Evolutionary conservation across 2,888 invertebrate species (phyloP).

Genomic region (Amphipyra berbera): DNA sequence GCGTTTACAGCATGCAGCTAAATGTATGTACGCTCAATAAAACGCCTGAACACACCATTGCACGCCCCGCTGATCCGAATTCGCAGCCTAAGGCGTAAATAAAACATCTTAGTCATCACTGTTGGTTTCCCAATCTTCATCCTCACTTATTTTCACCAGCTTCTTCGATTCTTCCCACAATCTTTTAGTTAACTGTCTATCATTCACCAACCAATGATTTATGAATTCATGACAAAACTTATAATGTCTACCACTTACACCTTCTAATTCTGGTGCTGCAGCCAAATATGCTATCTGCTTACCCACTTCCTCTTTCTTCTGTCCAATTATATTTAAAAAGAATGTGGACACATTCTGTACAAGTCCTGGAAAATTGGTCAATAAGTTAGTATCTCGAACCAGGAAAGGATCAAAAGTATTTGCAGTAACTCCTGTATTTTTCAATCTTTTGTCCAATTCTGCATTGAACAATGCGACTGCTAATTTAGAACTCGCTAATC

Average conservation of each 20-base stretch:
- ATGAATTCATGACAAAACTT: slow-evolving; percentile 77
- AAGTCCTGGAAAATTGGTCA: slow-evolving; percentile 68
- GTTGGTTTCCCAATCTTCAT: slow-evolving; percentile 76
- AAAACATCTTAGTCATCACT: neutral
- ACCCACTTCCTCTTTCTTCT: slow-evolving; percentile 77
- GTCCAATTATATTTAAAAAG: slow-evolving; percentile 74
- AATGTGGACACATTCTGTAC: slow-evolving; percentile 65
- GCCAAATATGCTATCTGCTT: slow-evolving; percentile 76
- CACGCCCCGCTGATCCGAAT: too few species aligned
- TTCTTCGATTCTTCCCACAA: slow-evolving; percentile 79
- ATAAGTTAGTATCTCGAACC: slow-evolving; percentile 76
- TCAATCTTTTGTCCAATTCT: slow-evolving; percentile 88
- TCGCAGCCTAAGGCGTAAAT: too few species aligned
- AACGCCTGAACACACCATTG: too few species aligned
- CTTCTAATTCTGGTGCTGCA: slow-evolving; percentile 69
- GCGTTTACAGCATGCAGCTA: too few species aligned
- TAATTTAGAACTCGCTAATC: slow-evolving; percentile 87
- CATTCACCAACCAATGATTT: slow-evolving; percentile 75
- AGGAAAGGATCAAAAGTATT: slow-evolving; percentile 91
- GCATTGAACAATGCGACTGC: slow-evolving; percentile 91
- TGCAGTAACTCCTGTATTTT: slow-evolving; percentile 90
- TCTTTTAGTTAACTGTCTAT: slow-evolving; percentile 65
- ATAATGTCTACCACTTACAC: slow-evolving; percentile 74
- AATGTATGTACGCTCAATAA: too few species aligned
- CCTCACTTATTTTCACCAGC: slow-evolving; percentile 70